phyloP scores from a whole-genome alignment of 2,888 invertebrate genomes.

The Heteropelma amictum region DNA sequence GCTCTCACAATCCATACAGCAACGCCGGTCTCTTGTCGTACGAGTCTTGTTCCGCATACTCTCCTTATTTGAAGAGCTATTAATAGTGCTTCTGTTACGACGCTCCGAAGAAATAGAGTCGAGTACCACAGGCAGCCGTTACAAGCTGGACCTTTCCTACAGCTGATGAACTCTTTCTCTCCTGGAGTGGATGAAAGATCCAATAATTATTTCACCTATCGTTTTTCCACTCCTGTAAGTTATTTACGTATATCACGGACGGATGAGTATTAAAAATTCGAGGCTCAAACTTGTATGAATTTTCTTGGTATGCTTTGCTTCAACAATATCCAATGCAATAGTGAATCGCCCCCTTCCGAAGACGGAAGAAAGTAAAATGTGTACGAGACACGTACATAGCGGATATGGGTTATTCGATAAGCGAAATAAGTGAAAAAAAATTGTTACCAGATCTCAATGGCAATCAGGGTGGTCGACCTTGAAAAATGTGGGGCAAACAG shows the following conservation, averaged over 20 bases:
- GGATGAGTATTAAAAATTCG: slow-evolving; percentile 6
- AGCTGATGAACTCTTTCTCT: slow-evolving; percentile 19
- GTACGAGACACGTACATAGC: slow-evolving; percentile 1
- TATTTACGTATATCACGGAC: no score
- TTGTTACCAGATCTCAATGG: slow-evolving; percentile 5
- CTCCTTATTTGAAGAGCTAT: slow-evolving; percentile 23
- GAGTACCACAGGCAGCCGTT: slow-evolving; percentile 8
- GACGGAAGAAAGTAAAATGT: slow-evolving; percentile 35
- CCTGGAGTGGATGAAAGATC: no score
- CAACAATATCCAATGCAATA: slow-evolving; percentile 19
- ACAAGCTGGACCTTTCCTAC: slow-evolving; percentile 23
- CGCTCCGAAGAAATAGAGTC: slow-evolving; percentile 18
- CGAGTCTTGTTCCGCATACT: slow-evolving; percentile 20
- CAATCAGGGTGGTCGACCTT: slow-evolving; percentile 35
- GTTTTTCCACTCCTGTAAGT: no score
- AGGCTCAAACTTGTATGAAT: slow-evolving; percentile 43
- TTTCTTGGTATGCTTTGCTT: slow-evolving; percentile 2
- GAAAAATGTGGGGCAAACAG: slow-evolving; percentile 47
- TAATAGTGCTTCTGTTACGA: slow-evolving; percentile 46
- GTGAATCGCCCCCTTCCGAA: slow-evolving; percentile 37
- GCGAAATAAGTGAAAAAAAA: neutral
- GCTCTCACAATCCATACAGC: neutral
- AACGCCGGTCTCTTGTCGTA: neutral
- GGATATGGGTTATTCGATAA: neutral
- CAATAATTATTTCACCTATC: no score